Percentiles rank a stretch among this genome's conserved stretches.
phyloP scores from a whole-genome alignment of 2,113 vertebrate species.

The Coracopsis vasa region DNA sequence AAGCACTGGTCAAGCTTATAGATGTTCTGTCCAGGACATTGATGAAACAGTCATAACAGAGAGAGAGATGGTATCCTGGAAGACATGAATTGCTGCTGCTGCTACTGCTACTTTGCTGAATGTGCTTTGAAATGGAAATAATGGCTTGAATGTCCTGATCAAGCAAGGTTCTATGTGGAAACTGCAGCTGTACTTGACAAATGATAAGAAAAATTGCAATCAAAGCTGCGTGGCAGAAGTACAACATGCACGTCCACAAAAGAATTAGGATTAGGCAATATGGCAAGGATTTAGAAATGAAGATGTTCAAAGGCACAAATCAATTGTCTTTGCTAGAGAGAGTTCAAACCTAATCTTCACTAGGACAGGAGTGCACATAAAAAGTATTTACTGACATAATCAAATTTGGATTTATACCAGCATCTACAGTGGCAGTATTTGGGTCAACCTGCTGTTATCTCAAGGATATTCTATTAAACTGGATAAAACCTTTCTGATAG shows the following conservation, averaged over 20 bases:
- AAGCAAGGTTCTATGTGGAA: conserved; percentile 39
- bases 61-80: conserved; percentile 31
- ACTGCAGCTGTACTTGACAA: conserved; percentile 50
- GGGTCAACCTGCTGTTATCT: not conserved
- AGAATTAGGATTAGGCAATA: conserved; percentile 10
- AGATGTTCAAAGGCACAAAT: not conserved
- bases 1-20: not conserved
- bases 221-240: conserved; percentile 24
- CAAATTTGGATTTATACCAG: not conserved
- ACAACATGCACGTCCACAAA: not conserved
- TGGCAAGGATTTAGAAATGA: not conserved
- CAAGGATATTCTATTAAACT: not conserved
- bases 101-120: conserved; percentile 46
- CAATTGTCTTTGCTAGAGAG: not conserved
- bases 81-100: conserved; percentile 57
- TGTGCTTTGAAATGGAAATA: conserved; percentile 73
- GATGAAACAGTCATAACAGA: conserved; percentile 60
- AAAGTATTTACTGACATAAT: not conserved
- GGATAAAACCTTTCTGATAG: not conserved
- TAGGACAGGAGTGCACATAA: not conserved
- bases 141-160: conserved; percentile 62
- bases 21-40: conserved; percentile 60
- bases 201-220: conserved; percentile 54
- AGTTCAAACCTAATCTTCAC: conserved; percentile 6
- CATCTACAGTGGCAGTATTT: not conserved